Base-by-base conservation (phyloP, 1,140 invertebrate species). In the Hycleus phaleratus region DNA sequence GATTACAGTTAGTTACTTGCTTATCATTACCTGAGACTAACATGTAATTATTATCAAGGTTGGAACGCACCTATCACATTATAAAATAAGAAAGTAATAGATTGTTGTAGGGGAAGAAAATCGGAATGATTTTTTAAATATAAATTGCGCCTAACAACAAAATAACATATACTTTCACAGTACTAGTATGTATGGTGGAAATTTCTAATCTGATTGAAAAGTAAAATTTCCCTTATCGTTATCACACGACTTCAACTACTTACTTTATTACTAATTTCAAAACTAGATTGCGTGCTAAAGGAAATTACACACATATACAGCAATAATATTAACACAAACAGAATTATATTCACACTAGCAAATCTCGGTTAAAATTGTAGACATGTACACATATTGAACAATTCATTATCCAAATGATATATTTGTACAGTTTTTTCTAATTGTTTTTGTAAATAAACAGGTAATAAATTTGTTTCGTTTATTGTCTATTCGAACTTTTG, bases 1-100 rank as follows among this genome's bases (percentile, higher is more conserved):
- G 53, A 61, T 61, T 56, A 55, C 54, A 42, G n/a, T 32, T n/a
- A 48, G 51, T 53, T 50, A 49, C 40, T 61, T 61, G 39, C 51
- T 61, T 61, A 56, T 61, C 53, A 53, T 46, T 40, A 53, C 2
- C 10, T 44, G 50, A 43, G 43, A 52, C 50, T 6, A 46, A 6
- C 51, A 46, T 53, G 51, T 53, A 53, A 53, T 53, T 53, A 53
- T 53, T 45, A 26, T 46, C 51, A 12, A 45, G 38, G 40, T 24
- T 18, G 42, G 18, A 53, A 42, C 7, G 7, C 32, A 7, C 32
- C 32, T 32, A 32, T 7, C 7, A 32, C 7, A 5, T 7, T 32
- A 53, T 46, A 53, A 53, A 53, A 9, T 38, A 45, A 53, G 51
- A 26, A 45, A 53, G 45, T 44, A 45, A 46, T 26, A 4, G 18